Base-by-base conservation (phyloP, 2,113 vertebrate species). In the Balaenoptera acutorostrata region DNA sequence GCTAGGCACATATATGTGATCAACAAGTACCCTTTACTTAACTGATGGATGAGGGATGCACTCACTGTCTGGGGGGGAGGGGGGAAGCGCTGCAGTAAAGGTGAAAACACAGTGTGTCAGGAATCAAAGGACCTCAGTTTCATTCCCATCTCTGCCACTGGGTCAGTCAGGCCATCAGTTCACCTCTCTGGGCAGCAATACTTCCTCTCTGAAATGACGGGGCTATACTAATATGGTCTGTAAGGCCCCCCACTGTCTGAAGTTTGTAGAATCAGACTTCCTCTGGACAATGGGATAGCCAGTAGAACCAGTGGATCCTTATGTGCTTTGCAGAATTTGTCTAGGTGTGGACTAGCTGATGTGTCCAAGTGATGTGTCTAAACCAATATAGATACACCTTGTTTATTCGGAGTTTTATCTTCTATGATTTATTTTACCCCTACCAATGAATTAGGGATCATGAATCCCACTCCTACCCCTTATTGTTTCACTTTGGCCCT, bases 321-420 rank as follows among this genome's bases (percentile, higher is more conserved):
- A 3, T 1, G 0, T 8, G n/a, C n/a, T 77, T 8, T 12, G 4
- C 17, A 64, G 8, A 49, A 11, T 29, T 8, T 7, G n/a, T 14
- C 33, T 29, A 52, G 46, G 69, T 44, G 7, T 9, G 14, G 20
- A 33, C 17, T 25, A 49, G 25, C 10, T 21, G 27, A 49, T 33
- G 31, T 8, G 31, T 71, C 93, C 36, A 12, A 71, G 29, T 23
- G 55, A 46, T 17, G 15, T n/a, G 55, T 23, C 59, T 66, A 31
- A 12, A 61, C 25, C 63, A 4, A 8, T 20, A 29, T 55, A 88
- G 46, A 78, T 3, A 21, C 17, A 27, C 9, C 27, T 18, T 71
- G 23, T 52, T 36, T 41, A 33, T 18, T 52, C 5, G 3, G 9
- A 21, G 27, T 11, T 83, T 81, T 78, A 33, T 89, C 36, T 59